phyloP scores from a whole-genome alignment of 2,888 invertebrate genomes.

The Trichopria drosophilae region DNA sequence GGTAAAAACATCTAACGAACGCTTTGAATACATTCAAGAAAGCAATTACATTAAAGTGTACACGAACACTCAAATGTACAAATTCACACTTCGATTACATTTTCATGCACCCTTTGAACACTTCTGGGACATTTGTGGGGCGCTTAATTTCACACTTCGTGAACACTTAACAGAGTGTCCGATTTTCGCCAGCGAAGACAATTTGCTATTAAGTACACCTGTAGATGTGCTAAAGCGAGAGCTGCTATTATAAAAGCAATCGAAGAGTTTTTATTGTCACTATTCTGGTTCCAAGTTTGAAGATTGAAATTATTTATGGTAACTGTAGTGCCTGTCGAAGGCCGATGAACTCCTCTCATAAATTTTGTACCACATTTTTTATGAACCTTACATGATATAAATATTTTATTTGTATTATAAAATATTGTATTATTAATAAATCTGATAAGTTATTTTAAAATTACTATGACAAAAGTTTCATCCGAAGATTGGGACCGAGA shows the following conservation, averaged over 20 bases:
- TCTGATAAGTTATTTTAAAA: constrained; percentile 1
- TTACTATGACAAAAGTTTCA: constrained; percentile 64
- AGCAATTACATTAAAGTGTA: too few relatives aligned
- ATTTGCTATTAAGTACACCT: constrained; percentile 55
- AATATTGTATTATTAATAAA: not conserved
- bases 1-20: too few relatives aligned
- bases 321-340: constrained; percentile 73
- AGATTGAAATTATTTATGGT: constrained; percentile 70
- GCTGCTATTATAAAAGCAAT: constrained; percentile 65
- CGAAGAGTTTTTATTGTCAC: constrained; percentile 63
- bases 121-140: too few relatives aligned
- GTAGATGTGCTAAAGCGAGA: constrained; percentile 68
- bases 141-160: too few relatives aligned
- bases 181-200: too few relatives aligned
- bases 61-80: too few relatives aligned
- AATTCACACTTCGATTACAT: too few relatives aligned
- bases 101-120: too few relatives aligned
- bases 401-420: not conserved
- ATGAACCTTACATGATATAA: too few relatives aligned
- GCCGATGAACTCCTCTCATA: constrained; percentile 58
- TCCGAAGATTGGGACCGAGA: constrained; percentile 60
- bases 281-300: constrained; percentile 62
- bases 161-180: too few relatives aligned
- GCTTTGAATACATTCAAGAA: too few relatives aligned
- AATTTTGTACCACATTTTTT: too few relatives aligned